Conservation (phyloP, 2,888 invertebrate genomes). For the Pinctada fucata region DNA sequence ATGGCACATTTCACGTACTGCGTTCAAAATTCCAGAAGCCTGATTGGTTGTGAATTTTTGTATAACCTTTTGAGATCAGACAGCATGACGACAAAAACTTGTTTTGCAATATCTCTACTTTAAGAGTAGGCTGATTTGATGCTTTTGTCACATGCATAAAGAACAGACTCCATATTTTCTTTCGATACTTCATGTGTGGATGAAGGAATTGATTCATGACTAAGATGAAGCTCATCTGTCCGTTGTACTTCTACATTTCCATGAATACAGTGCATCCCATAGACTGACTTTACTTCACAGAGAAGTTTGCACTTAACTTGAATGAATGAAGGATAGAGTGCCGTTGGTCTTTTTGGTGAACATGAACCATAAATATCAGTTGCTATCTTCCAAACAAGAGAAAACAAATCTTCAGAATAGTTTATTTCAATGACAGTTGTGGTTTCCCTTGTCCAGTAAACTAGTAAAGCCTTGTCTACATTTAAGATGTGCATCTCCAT, state of each 20-base stretch:
- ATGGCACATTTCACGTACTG: no score
- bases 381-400: background rate
- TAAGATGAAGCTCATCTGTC: no score
- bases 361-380: background rate
- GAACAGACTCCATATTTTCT: no score
- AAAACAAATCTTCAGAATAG: background rate
- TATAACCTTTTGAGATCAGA: constrained; percentile 12
- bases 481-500: constrained; percentile 8
- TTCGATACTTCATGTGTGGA: no score
- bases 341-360: constrained; percentile 13
- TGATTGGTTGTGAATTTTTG: constrained; percentile 11
- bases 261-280: background rate
- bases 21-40: no score
- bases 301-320: constrained; percentile 10
- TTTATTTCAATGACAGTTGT: background rate
- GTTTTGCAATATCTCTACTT: constrained; percentile 14
- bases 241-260: background rate
- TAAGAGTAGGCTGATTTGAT: no score
- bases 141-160: no score
- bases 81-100: constrained; percentile 22
- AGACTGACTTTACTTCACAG: constrained; percentile 21
- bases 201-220: no score
- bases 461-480: background rate
- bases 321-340: background rate
- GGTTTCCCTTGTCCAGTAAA: constrained; percentile 12